phyloP scores from a whole-genome alignment of 2,888 invertebrate species.

The Melinaea marsaeus region DNA sequence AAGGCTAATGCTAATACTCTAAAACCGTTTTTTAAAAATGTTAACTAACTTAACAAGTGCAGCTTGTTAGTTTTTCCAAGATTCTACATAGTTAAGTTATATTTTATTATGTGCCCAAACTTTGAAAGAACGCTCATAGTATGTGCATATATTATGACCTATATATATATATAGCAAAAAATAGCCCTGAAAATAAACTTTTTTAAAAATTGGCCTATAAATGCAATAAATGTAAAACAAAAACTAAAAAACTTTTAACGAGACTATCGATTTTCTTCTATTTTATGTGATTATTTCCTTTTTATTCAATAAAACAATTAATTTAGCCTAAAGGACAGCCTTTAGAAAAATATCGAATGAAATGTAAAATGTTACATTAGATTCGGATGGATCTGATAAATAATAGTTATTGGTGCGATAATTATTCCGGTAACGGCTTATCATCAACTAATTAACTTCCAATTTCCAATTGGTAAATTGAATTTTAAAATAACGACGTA shows the following conservation, averaged over 20 bases:
- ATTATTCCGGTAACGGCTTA: conserved; percentile 23
- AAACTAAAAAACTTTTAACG: no score
- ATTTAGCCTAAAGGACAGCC: no score
- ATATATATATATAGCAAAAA: no score
- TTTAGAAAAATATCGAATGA: neutral
- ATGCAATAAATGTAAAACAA: no score
- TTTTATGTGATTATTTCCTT: no score
- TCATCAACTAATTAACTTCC: conserved; percentile 25
- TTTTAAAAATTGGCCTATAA: no score
- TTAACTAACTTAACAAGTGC: neutral
- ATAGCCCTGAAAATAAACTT: no score
- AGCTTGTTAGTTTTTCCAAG: neutral
- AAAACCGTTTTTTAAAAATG: neutral
- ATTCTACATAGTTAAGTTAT: conserved; percentile 2
- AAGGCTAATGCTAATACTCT: neutral
- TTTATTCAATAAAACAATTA: neutral
- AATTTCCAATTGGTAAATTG: conserved; percentile 26
- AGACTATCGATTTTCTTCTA: no score
- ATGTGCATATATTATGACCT: neutral
- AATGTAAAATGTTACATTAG: conserved; percentile 8
- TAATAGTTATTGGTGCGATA: conserved; percentile 16
- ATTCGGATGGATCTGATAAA: conserved; percentile 13
- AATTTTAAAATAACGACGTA: conserved; percentile 22
- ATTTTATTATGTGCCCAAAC: conserved; percentile 4
- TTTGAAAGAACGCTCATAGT: neutral